Evolutionary conservation across 2,113 vertebrate species (phyloP), one percentile per base, ranked within the genome.

Genomic region (Cyphomyrus plagiostoma): DNA sequence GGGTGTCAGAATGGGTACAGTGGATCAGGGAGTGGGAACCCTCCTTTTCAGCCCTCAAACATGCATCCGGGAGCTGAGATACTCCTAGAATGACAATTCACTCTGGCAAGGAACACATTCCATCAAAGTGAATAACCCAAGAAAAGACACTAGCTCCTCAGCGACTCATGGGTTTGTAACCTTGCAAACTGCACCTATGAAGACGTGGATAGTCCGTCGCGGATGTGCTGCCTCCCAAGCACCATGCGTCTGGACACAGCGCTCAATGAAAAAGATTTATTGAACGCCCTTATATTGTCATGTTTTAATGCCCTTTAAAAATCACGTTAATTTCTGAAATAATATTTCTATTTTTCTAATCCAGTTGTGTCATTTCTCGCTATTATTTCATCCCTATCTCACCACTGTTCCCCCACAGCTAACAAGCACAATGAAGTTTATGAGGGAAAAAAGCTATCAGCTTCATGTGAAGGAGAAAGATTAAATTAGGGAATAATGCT

Each of bases 401-500:
- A 96, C 96, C 95, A 94, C 94, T 95, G 94, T 96, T 94, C 95
- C 96, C 96, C 95, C 95, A 95, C 95, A 95, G 95, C 94, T 95
- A 95, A 96, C 96, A 93, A 93, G 84, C 88, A 92, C 95, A 95
- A 95, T 93, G 95, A 97, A 96, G 94, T 97, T 97, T 56, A 93
- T 95, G 96, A 94, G n/a, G 62, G 93, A 96, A 97, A 96, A 96
- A 95, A 97, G 95, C 96, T 95, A 97, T 97, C 96, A 96, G 95
- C 96, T 95, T 95, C 95, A 95, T 95, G 95, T 95, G 95, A 96
- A 94, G 91, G 90, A 89, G 90, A 96, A 95, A 96, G 96, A 96
- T 96, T 97, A 96, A 96, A 96, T 97, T 96, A 96, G 96, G 96
- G 96, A 96, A 96, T 97, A 96, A 96, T 96, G 96, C 96, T 35